Evolutionary conservation across 2,797 vertebrate genomes (phyloP), one percentile per base, ranked within the genome.

Genomic region (Phoebastria nigripes): DNA sequence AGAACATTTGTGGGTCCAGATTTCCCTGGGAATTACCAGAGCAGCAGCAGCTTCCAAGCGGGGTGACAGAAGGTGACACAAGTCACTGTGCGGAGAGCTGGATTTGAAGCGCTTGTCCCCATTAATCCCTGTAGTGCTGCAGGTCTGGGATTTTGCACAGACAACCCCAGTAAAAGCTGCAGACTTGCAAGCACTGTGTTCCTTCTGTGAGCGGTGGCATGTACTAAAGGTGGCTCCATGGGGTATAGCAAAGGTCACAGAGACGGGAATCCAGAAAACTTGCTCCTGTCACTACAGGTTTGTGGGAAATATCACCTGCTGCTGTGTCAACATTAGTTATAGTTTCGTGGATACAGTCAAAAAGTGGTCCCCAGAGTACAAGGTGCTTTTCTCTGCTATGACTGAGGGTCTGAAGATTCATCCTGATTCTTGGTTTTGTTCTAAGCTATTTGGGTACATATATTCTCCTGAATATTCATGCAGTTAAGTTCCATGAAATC

Each of bases 61-160:
- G 24, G 52, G 52, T 89, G 74, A 87, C 61, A 87, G 76, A n/a
- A 78, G 73, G 87, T 87, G 65, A 89, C 65, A 37, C 51, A 69
- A 49, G 81, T 86, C 69, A 13, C 69, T 41, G 15, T n/a, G 47
- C 4, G 9, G 54, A 51, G 37, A 66, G 55, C 29, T 89, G 78
- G 69, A 54, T 77, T 77, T 73, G 84, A 37, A 83, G 61, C 0
- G 0, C 16, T 65, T 65, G 51, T 16, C n/a, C n/a, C 55, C 0
- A 0, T 37, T 83, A 81, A 92, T 77, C 81, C 41, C 46, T 25
- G 26, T 5, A 22, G 56, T 14, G 13, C 62, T 74, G 86, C 41
- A 52, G 21, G 29, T 39, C 31, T n/a, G 76, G 66, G 71, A 69
- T 92, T 80, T 52, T 56, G 24, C 71, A 52, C 13, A 51, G 52